Evolutionary conservation across 2,797 vertebrate species (phyloP).

Genomic region (Lepus oiostolus): DNA sequence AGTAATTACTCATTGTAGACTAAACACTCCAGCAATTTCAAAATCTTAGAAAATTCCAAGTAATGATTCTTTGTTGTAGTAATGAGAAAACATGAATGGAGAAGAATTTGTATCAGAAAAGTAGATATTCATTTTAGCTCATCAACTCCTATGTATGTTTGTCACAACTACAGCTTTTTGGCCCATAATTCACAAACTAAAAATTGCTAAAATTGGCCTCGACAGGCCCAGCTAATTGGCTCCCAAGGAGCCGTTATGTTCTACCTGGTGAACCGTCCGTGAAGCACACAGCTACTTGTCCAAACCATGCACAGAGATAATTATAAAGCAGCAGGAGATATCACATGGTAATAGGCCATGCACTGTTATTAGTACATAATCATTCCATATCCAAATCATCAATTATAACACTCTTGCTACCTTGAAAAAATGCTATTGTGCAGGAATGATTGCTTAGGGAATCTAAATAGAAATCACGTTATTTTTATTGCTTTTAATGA

Average conservation of each 20-base stretch:
- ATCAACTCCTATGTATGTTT: constrained; percentile 58
- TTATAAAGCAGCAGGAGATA: constrained; percentile 77
- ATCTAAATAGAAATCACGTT: background rate
- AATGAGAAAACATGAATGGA: constrained; percentile 56
- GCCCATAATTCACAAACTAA: constrained; percentile 71
- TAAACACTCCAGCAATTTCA: constrained; percentile 35
- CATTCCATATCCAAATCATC: constrained; percentile 74
- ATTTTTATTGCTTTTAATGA: constrained; percentile 67
- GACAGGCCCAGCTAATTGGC: constrained; percentile 81
- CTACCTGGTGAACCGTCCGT: constrained; percentile 73
- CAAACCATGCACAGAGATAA: constrained; percentile 69
- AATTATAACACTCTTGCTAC: constrained; percentile 63
- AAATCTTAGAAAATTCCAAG: constrained; percentile 29
- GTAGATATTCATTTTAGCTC: constrained; percentile 38
- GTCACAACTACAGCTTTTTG: constrained; percentile 63
- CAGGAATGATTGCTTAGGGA: constrained; percentile 39
- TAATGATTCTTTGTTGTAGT: constrained; percentile 58
- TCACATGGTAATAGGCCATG: constrained; percentile 68
- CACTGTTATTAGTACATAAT: constrained; percentile 74
- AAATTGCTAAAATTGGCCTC: constrained; percentile 79
- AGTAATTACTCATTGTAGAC: background rate
- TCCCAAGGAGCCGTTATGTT: constrained; percentile 78
- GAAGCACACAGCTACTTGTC: constrained; percentile 74
- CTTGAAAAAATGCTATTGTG: constrained; percentile 65
- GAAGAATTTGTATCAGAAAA: constrained; percentile 58